Conservation (phyloP, 2,113 vertebrate species). For the Meleagris gallopavo region DNA sequence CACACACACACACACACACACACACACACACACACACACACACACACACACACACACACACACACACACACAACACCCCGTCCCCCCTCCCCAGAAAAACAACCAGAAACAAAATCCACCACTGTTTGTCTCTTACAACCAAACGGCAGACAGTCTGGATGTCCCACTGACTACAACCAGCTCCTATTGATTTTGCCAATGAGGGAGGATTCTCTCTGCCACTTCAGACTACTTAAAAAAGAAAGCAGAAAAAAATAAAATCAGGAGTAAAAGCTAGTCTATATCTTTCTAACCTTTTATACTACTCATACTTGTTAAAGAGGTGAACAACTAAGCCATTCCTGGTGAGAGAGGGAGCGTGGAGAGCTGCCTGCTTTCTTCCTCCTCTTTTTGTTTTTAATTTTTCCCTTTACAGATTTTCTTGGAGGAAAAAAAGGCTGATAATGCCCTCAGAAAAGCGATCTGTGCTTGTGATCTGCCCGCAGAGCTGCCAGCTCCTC, state of each 20-base stretch:
- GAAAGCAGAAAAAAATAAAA: slow-evolving; percentile 75
- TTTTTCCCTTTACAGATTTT: slow-evolving; percentile 49
- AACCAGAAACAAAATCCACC: slow-evolving; percentile 41
- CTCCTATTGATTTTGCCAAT: slow-evolving; percentile 73
- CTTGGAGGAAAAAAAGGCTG: neutral
- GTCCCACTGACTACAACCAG: slow-evolving; percentile 63
- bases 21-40: slow-evolving; percentile 17
- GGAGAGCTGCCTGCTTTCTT: neutral
- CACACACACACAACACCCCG: no score
- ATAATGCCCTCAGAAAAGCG: neutral
- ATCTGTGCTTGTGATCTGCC: neutral
- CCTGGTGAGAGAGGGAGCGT: slow-evolving; percentile 10
- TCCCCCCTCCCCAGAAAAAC: neutral
- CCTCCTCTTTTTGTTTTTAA: neutral
- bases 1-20: slow-evolving; percentile 20
- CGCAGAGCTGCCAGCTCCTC: neutral
- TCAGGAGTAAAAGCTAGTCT: slow-evolving; percentile 77
- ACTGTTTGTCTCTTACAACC: slow-evolving; percentile 59
- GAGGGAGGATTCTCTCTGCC: slow-evolving; percentile 72
- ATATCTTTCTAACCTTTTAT: slow-evolving; percentile 76
- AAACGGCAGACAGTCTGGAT: slow-evolving; percentile 21
- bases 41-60: slow-evolving; percentile 34
- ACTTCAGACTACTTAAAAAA: slow-evolving; percentile 74
- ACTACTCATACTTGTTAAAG: slow-evolving; percentile 40
- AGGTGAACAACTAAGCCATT: neutral